Conservation (phyloP, 2,888 invertebrate species). For the Drosophila paranaensis region DNA sequence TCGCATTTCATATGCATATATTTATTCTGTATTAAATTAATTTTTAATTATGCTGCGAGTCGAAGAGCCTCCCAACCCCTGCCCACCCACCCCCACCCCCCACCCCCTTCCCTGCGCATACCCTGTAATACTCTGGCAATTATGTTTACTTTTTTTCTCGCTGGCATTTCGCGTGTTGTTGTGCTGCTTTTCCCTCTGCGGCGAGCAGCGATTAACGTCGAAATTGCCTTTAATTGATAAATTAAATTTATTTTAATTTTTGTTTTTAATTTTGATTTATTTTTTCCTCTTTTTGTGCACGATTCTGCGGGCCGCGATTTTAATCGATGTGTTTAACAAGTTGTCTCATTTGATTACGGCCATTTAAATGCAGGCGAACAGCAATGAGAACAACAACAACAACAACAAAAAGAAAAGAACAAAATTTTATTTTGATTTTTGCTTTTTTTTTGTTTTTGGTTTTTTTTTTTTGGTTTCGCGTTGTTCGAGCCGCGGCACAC, state of each 20-base stretch:
- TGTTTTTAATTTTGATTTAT: too few species aligned
- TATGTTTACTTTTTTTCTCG: constrained; percentile 73
- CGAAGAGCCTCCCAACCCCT: too few species aligned
- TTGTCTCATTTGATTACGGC: constrained; percentile 62
- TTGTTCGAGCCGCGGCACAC: constrained; percentile 66
- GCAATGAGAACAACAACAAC: neutral
- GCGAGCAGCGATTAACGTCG: constrained; percentile 20
- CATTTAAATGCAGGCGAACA: constrained; percentile 8
- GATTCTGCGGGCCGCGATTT: constrained; percentile 40
- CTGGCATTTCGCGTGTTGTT: constrained; percentile 60
- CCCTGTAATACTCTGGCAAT: constrained; percentile 2
- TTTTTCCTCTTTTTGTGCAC: too few species aligned
- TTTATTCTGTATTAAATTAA: constrained; percentile 60
- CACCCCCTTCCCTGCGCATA: neutral
- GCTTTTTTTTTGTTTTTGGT: too few species aligned
- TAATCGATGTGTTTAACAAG: constrained; percentile 60
- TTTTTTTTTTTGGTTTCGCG: constrained; percentile 47
- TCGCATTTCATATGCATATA: constrained; percentile 24
- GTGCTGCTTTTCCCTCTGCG: constrained; percentile 26
- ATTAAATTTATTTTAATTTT: neutral
- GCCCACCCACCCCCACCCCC: neutral
- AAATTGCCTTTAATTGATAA: constrained; percentile 73
- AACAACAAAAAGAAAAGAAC: neutral
- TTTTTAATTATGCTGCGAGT: constrained; percentile 66
- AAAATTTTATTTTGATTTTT: constrained; percentile 13